Percentiles rank a stretch among this genome's conserved stretches.
These are phyloP conservation scores for Acanthosoma haemorrhoidale DNA, from an alignment of 2,888 invertebrate genomes.

Conservation along the genomic window DNA sequence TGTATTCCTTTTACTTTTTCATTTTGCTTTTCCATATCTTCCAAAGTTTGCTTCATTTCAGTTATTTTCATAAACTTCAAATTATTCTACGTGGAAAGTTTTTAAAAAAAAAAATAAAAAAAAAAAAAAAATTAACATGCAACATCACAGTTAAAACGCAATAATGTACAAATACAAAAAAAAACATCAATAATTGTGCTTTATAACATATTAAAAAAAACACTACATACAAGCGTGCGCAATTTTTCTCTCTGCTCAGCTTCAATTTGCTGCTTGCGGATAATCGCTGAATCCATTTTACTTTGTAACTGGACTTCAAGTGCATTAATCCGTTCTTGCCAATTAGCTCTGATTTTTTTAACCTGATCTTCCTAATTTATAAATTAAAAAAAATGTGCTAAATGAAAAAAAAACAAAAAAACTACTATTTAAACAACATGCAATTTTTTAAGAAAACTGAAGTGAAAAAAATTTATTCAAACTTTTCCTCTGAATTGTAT, in stretches of 20 bases:
- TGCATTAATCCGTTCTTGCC: slow-evolving; percentile 62
- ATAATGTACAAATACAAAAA: slow-evolving; percentile 20
- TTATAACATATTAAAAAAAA: slow-evolving; percentile 13
- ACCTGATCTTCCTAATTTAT: slow-evolving; percentile 64
- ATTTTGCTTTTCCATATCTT: slow-evolving; percentile 65
- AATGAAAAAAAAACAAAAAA: slow-evolving; percentile 39
- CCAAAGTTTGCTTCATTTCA: slow-evolving; percentile 60
- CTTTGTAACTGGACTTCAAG: slow-evolving; percentile 64
- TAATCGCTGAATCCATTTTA: slow-evolving; percentile 62
- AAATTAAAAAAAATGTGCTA: slow-evolving; percentile 40
- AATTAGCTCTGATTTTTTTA: slow-evolving; percentile 62
- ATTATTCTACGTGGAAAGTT: slow-evolving; percentile 54
- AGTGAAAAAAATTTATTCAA: too few relatives aligned
- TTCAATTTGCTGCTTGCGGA: slow-evolving; percentile 67
- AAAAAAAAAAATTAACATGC: slow-evolving; percentile 26
- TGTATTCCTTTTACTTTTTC: slow-evolving; percentile 77
- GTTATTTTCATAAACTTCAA: slow-evolving; percentile 54
- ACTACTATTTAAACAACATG: neutral
- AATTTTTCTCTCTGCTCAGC: slow-evolving; percentile 72
- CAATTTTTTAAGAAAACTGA: too few relatives aligned
- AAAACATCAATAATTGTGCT: neutral
- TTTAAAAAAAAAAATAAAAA: slow-evolving; percentile 17
- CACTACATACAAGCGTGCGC: slow-evolving; percentile 62
- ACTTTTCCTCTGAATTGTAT: too few relatives aligned
- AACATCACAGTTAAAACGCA: slow-evolving; percentile 36